These are phyloP conservation scores for Amphipyra berbera DNA, from an alignment of 2,888 invertebrate species.

Conservation along the genomic window DNA sequence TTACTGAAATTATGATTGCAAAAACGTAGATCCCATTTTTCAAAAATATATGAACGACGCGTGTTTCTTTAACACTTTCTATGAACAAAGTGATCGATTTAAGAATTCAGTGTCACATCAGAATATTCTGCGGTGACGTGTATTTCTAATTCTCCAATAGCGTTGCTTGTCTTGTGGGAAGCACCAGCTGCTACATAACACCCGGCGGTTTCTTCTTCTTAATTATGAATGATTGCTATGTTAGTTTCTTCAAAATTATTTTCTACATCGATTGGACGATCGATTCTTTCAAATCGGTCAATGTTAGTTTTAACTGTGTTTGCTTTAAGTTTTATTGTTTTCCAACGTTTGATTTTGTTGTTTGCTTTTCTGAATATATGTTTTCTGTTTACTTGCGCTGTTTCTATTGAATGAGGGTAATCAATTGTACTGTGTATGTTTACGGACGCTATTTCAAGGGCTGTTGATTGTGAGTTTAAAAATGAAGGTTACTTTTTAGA, in stretches of 20 bases:
- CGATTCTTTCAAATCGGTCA: conserved; percentile 65
- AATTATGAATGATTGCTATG: conserved; percentile 75
- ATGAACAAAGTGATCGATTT: conserved; percentile 76
- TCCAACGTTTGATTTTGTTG: conserved; percentile 36
- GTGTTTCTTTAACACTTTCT: conserved; percentile 62
- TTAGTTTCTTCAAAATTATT: conserved; percentile 57
- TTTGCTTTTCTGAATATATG: conserved; percentile 46
- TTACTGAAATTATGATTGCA: conserved; percentile 2
- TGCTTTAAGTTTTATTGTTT: conserved; percentile 54
- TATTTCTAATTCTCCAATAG: conserved; percentile 74
- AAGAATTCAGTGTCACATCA: conserved; percentile 70
- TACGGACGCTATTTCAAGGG: conserved; percentile 10
- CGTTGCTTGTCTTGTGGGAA: conserved; percentile 68
- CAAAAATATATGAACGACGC: conserved; percentile 41
- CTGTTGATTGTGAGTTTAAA: conserved; percentile 24
- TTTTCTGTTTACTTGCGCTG: conserved; percentile 29
- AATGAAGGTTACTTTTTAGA: neutral
- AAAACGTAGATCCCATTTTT: conserved; percentile 25
- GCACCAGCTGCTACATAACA: conserved; percentile 70
- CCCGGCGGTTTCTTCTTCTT: conserved; percentile 73
- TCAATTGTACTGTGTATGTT: conserved; percentile 23
- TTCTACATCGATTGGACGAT: conserved; percentile 62
- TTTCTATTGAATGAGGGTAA: conserved; percentile 25
- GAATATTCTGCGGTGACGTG: conserved; percentile 73
- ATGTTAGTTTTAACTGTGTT: conserved; percentile 60